Conservation (phyloP, 2,888 invertebrate species). For the Stramonita haemastoma region DNA sequence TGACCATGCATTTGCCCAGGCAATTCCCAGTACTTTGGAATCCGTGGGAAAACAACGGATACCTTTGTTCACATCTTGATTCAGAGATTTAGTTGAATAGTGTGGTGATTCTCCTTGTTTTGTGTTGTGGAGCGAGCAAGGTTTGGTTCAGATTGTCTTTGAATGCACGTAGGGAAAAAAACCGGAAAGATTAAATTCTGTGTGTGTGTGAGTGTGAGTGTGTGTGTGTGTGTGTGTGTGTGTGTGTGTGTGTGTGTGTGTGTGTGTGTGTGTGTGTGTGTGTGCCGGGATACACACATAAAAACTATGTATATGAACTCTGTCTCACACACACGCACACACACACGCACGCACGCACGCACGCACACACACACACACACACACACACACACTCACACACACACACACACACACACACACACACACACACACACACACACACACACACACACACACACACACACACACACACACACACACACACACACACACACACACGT, state of each 20-base stretch:
- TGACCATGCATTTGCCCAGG: too few species aligned
- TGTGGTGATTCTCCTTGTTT: too few species aligned
- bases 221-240: not conserved
- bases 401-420: not conserved
- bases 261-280: not conserved
- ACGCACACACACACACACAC: not conserved
- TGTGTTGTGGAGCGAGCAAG: too few species aligned
- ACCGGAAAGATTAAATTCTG: too few species aligned
- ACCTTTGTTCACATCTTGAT: too few species aligned
- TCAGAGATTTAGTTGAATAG: too few species aligned
- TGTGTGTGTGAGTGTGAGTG: not conserved
- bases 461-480: conserved; percentile 6
- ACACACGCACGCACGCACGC: not conserved
- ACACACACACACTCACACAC: not conserved
- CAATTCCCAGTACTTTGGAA: too few species aligned
- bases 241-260: not conserved
- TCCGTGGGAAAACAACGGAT: too few species aligned
- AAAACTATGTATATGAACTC: too few species aligned
- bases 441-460: conserved; percentile 15
- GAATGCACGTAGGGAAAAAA: too few species aligned
- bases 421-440: conserved; percentile 11
- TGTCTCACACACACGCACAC: not conserved
- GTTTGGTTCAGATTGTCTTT: too few species aligned
- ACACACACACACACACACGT: not conserved
- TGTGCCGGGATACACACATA: too few species aligned